phyloP scores from a whole-genome alignment of 1,140 invertebrate genomes.

The Sycobia sp. region DNA sequence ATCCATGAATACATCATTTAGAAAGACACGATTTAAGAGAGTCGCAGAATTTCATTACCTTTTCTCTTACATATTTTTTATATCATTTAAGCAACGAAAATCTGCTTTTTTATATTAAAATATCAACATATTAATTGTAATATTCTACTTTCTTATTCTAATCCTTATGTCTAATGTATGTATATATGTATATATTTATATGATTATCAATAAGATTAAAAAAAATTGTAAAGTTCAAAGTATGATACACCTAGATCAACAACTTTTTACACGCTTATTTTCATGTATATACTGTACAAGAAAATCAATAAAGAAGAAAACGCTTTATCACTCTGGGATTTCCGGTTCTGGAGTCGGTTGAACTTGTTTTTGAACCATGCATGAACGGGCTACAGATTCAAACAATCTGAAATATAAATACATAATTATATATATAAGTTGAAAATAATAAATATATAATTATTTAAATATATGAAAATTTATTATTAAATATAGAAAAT shows the following conservation, averaged over 20 bases:
- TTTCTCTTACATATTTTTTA: constrained; percentile 47
- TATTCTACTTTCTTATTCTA: constrained; percentile 28
- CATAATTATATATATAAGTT: constrained; percentile 3
- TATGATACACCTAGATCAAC: constrained; percentile 59
- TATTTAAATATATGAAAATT: neutral
- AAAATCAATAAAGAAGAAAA: constrained; percentile 49
- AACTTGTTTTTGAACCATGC: constrained; percentile 82
- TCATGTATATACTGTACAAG: constrained; percentile 57
- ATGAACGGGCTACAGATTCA: constrained; percentile 91
- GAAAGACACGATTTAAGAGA: constrained; percentile 56
- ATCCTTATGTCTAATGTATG: constrained; percentile 32
- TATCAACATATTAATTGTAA: constrained; percentile 48
- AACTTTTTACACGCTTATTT: constrained; percentile 61
- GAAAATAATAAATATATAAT: constrained; percentile 2
- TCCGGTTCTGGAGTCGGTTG: constrained; percentile 65
- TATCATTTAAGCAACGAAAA: constrained; percentile 45
- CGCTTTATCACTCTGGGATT: constrained; percentile 65
- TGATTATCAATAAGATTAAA: constrained; percentile 39
- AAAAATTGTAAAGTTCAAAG: constrained; percentile 43
- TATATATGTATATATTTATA: constrained; percentile 40
- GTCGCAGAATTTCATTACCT: constrained; percentile 47
- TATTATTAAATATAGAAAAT: neutral
- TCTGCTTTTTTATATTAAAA: constrained; percentile 45
- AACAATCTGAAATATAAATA: constrained; percentile 73
- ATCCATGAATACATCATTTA: constrained; percentile 42